phyloP scores from a whole-genome alignment of 2,888 invertebrate species.

The Drosophila parthenogenetica region DNA sequence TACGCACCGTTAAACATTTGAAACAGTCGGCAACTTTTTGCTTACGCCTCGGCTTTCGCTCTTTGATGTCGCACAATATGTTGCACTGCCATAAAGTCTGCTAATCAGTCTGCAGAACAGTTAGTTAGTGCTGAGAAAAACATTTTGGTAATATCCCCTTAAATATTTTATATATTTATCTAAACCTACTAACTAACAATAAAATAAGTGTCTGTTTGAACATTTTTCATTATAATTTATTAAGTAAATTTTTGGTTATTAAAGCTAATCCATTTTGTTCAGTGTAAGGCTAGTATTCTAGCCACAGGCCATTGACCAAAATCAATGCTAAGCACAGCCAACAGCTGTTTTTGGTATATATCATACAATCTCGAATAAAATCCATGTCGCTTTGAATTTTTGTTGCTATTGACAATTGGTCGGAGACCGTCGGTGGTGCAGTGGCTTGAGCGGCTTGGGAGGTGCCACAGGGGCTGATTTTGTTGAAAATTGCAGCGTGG shows the following conservation, averaged over 20 bases:
- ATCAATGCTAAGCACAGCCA: conserved; percentile 55
- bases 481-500: conserved; percentile 67
- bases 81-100: no score
- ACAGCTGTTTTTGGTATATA: conserved; percentile 33
- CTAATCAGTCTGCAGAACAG: no score
- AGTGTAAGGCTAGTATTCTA: conserved; percentile 7
- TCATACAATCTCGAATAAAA: conserved; percentile 37
- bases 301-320: conserved; percentile 72
- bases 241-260: no score
- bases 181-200: no score
- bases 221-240: no score
- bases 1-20: conserved; percentile 67
- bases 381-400: conserved; percentile 64
- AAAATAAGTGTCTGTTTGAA: no score
- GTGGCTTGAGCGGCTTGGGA: neutral
- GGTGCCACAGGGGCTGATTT: conserved; percentile 30
- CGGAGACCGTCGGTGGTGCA: conserved; percentile 3
- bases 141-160: no score
- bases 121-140: no score
- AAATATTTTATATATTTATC: no score
- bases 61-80: neutral
- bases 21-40: conserved; percentile 16
- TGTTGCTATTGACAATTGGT: conserved; percentile 75
- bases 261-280: neutral
- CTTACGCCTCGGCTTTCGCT: neutral